Evolutionary conservation across 2,797 vertebrate species (phyloP).

Genomic region (Megaceryle alcyon): DNA sequence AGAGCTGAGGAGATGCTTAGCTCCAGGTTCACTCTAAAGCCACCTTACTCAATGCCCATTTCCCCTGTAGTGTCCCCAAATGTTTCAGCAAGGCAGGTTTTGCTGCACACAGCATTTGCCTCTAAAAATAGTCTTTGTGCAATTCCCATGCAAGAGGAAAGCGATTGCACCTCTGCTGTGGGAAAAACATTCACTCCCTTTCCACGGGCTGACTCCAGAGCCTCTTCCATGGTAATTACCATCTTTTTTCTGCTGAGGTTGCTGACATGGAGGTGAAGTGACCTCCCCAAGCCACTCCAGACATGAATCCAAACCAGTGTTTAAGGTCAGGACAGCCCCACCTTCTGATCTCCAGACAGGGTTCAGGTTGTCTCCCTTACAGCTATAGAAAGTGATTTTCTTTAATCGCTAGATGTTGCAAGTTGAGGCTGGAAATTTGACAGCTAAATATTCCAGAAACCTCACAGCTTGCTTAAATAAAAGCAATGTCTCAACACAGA

Average conservation of each 20-base stretch:
- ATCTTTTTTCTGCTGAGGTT: slow-evolving; percentile 22
- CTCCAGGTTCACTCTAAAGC: background rate
- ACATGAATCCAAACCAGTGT: background rate
- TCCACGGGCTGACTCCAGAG: background rate
- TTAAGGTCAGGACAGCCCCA: background rate
- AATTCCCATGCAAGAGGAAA: background rate
- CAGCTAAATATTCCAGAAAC: background rate
- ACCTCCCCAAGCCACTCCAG: background rate
- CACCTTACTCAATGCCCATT: background rate
- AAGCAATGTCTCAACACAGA: background rate
- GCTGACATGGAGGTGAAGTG: background rate
- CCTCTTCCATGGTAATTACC: background rate
- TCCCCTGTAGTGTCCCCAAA: background rate
- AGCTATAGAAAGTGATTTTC: slow-evolving; percentile 18
- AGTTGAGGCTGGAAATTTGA: background rate
- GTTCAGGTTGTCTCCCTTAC: background rate
- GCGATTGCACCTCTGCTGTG: background rate
- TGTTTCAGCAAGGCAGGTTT: background rate
- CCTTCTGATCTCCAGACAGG: slow-evolving; percentile 3
- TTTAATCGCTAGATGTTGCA: background rate
- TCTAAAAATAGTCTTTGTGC: slow-evolving; percentile 49
- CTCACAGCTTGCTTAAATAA: background rate
- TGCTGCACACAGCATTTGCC: background rate
- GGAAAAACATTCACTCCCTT: slow-evolving; percentile 45
- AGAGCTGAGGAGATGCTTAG: background rate